Base-by-base conservation (phyloP, 2,888 invertebrate genomes). In the Drosophila maculinotata region DNA sequence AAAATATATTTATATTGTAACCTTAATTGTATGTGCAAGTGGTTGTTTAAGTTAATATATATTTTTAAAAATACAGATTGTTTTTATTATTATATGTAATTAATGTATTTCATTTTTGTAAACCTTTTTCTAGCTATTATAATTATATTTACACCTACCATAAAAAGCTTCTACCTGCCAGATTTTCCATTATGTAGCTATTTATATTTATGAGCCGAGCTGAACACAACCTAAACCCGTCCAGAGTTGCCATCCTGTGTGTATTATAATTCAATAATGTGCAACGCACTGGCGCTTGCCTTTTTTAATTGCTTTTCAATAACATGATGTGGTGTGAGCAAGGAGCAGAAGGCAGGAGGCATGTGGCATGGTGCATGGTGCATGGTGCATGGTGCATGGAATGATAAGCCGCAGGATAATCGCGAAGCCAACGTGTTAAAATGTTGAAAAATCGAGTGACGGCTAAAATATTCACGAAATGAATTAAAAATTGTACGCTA, bases 241-340 rank as follows among this genome's bases (percentile, higher is more conserved):
- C 12, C 17, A n/a, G n/a, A n/a, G n/a, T n/a, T n/a, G n/a, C n/a
- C n/a, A n/a, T 20, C 20, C 20, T 41, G 36, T 63, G 57, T 66
- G 62, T 64, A 80, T 71, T 77, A 80, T 85, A 87, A 79, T 87
- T 87, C 82, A 88, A 86, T 86, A 76, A 78, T 72, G 74, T 70
- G 60, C 47, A 69, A 68, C 51, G 80, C 68, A 57, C 87, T 73
- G 76, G 81, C 79, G 80, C 62, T 60, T 47, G 74, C 56, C 63
- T 57, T 87, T 88, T 90, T 90, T 90, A 90, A 90, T 90, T 90
- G 90, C 84, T 90, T 90, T 90, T 89, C 90, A 90, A 90, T 90
- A 89, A 87, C 68, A 75, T 41, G 39, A n/a, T 7, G 33, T 35
- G 15, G 30, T 26, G n/a, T n/a, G n/a, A n/a, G n/a, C n/a, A n/a